Base-by-base conservation (phyloP, 2,888 invertebrate species). In the Scrobipalpa costella region DNA sequence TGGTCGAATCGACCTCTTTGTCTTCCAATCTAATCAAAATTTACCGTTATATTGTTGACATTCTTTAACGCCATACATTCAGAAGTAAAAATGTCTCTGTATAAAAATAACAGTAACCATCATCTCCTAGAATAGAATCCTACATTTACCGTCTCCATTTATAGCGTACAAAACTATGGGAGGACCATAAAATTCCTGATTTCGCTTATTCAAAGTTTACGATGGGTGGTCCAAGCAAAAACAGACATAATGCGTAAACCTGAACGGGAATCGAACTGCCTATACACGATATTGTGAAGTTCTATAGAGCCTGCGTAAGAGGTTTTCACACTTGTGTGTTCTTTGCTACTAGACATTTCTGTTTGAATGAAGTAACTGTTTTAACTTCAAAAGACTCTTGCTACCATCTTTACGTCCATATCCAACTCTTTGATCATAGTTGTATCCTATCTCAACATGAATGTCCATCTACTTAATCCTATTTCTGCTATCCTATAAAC, bases 201-300 rank as follows among this genome's bases (percentile, higher is more conserved):
- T 62, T 55, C 40, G 7, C 61, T 0, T 21, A 62, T 62, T 55
- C 52, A 33, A 6, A 17, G 9, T 50, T 40, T 58, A 40, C 58
- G 58, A 21, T 55, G 34, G 63, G 63, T 60, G 52, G 63, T 49
- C 63, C 38, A 11, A n/a, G 49, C 63, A 52, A 60, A 63, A 63
- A 62, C 62, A 17, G 47, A 27, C n/a, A 17, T 40, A 57, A 34
- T 44, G 36, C 55, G 21, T n/a, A 62, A 36, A 62, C 47, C 59
- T 17, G 50, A 58, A 58, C 50, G 58, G 15, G 50, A 59, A 63
- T 33, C 50, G 38, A 49, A 15, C 34, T n/a, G 34, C 49, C 49
- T 57, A 58, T 63, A 49, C 57, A 36, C 19, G n/a, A 17, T n/a
- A 38, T 57, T 36, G 7, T 1, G 17, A 17, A 49, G 15, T 19